Evolutionary conservation across 2,797 vertebrate genomes (phyloP), one percentile per base, ranked within the genome.

Genomic region (Muscicapa striata): DNA sequence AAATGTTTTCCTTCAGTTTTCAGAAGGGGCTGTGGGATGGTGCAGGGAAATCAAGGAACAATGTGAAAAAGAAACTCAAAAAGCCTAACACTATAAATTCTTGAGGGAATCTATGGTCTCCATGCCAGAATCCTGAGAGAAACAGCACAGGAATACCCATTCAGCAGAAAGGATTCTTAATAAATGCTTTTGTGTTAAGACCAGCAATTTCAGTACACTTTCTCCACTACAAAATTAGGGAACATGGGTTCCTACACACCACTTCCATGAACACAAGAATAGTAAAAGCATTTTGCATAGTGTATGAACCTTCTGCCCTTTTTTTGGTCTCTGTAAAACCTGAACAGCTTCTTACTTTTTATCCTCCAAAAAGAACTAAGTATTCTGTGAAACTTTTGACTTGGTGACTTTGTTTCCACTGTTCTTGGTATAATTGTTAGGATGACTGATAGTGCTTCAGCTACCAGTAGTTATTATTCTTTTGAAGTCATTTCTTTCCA

Each of bases 201-300:
- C 51, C 15, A 40, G 57, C 36, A 46, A 36, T 66, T 30, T 72
- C 40, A 75, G 62, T 20, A 36, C 3, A 46, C 2, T 14, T 45
- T 79, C 57, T 67, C 34, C 20, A 69, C 4, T 17, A 45, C 11
- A 61, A 55, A 57, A 58, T 29, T 7, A 61, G 7, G 5, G 26
- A 80, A 55, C 24, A 20, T 5, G 5, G 4, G 41, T 48, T 82
- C 30, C 46, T 87, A 59, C 32, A 32, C 40, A 36, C 27, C 36
- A 38, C n/a, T 79, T 48, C 51, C 43, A 62, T 2, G 7, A 79
- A 66, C 1, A 0, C 0, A 40, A 41, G 20, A 54, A 24, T 0
- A 90, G 13, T 9, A 43, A 84, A 87, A 49, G 27, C 29, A 58
- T 41, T 72, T 15, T 75, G 20, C 63, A 30, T 2, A 30, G 5